Base-by-base conservation (phyloP, 2,888 invertebrate species). In the Holacanthella duospinosa region DNA sequence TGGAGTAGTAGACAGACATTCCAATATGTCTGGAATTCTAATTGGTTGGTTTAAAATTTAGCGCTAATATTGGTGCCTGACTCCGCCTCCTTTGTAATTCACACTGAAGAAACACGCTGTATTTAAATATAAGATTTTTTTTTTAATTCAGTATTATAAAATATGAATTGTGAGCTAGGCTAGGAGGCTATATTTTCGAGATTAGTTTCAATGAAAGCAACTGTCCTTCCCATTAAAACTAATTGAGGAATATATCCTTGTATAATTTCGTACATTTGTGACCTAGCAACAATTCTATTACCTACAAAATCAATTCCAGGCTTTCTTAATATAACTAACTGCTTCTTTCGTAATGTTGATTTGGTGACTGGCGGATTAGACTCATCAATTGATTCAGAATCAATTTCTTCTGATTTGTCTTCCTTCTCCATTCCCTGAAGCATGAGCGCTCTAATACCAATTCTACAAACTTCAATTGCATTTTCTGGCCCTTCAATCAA, bases 151-250 rank as follows among this genome's bases (percentile, higher is more conserved):
- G n/a, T n/a, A n/a, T n/a, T n/a, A n/a, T n/a, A n/a, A n/a, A n/a
- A n/a, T n/a, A n/a, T n/a, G n/a, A n/a, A n/a, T n/a, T n/a, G n/a
- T n/a, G n/a, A n/a, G n/a, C n/a, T n/a, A n/a, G n/a, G n/a, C n/a
- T n/a, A n/a, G n/a, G n/a, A n/a, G n/a, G n/a, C n/a, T n/a, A n/a
- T n/a, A n/a, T n/a, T n/a, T n/a, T n/a, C n/a, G n/a, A 36, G 16
- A 36, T 48, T 48, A 21, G 44, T 59, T 43, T 59, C 59, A 16
- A 59, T 36, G 36, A 59, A 59, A 4, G 27, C 59, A 27, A 59
- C 25, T 25, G 19, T 3, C 16, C 27, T 28, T 21, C 59, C 59
- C 24, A 59, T 24, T 4, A 59, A 28, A 16, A 59, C 12, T 2
- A 44, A 12, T 21, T 59, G 59, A 44, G 43, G 44, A 44, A 59